Conservation (phyloP, 2,888 invertebrate species). For the Lathronympha strigana region DNA sequence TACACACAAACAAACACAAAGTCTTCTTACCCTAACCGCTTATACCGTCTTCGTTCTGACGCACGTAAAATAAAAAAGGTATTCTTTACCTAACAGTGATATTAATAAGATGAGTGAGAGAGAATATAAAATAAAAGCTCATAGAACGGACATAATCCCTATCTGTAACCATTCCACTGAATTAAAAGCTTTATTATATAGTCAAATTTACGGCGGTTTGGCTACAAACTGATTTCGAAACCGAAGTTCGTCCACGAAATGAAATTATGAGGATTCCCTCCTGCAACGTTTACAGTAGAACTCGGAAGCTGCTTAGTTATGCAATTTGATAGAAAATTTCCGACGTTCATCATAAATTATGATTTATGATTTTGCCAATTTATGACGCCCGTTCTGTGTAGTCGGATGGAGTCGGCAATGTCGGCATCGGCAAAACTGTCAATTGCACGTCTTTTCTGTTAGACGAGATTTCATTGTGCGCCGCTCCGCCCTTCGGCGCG, state of each 20-base stretch:
- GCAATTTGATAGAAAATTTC: slow-evolving; percentile 40
- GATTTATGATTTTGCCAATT: slow-evolving; percentile 41
- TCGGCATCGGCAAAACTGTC: slow-evolving; percentile 46
- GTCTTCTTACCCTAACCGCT: no score
- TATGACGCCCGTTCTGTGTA: slow-evolving; percentile 42
- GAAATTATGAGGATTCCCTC: slow-evolving; percentile 32
- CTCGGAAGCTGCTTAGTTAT: slow-evolving; percentile 39
- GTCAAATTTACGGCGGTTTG: slow-evolving; percentile 8
- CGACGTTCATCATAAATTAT: slow-evolving; percentile 36
- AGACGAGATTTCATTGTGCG: slow-evolving; percentile 55
- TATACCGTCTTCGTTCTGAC: no score
- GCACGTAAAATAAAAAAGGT: no score
- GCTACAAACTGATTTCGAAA: slow-evolving; percentile 20
- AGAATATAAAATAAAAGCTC: neutral
- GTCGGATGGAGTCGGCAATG: slow-evolving; percentile 43
- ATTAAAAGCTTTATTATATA: slow-evolving; percentile 19
- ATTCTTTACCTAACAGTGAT: no score
- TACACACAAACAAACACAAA: no score
- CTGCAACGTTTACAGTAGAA: slow-evolving; percentile 35
- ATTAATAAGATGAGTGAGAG: neutral
- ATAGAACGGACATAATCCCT: neutral
- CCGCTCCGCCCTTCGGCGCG: slow-evolving; percentile 44
- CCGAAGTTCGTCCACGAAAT: slow-evolving; percentile 28
- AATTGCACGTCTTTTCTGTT: slow-evolving; percentile 50
- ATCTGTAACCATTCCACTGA: neutral